Evolutionary conservation across 2,113 vertebrate genomes (phyloP), one percentile per base, ranked within the genome.

Genomic region (Notiomystis cincta): DNA sequence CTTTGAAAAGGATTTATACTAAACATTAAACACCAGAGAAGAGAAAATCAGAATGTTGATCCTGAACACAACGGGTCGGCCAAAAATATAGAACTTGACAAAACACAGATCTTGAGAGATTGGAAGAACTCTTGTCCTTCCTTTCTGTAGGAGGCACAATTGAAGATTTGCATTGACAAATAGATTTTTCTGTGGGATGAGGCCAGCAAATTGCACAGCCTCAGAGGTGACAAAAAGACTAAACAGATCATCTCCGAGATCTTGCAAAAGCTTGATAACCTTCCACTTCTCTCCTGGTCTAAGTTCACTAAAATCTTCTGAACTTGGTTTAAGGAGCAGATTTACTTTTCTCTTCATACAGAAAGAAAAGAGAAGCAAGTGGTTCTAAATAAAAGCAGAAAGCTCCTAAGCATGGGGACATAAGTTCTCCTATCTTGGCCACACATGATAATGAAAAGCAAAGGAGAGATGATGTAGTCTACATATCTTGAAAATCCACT

Each of bases 241-340:
- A 7, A 80, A 60, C 2, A 65, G 61, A 84, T 70, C 15, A 57
- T 30, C 25, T 83, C 76, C 18, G 72, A 89, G n/a, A 80, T 44
- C 11, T 18, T 48, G 31, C 20, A 86, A 84, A 45, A 69, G 42
- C 15, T 9, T 38, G 16, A 73, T 40, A 54, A 27, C 4, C 5
- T 16, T 42, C 16, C 24, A 56, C 3, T 24, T 11, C n/a, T 11
- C 10, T 33, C 69, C 50, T 0, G 0, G 11, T 79, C 15, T 66
- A 66, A 50, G 7, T 44, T 65, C 40, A 75, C 44, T 65, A 56
- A 82, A 67, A 79, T 37, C 54, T 44, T 65, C 20, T 47, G 21
- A 62, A 67, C 21, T 66, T 65, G 10, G 10, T 70, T 81, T 83
- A 81, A 60, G 48, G 53, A 79, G n/a, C 8, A 80, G 71, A 69